These are phyloP conservation scores for Drosophila equinoxialis DNA, from an alignment of 1,140 invertebrate genomes.

Conservation along the genomic window DNA sequence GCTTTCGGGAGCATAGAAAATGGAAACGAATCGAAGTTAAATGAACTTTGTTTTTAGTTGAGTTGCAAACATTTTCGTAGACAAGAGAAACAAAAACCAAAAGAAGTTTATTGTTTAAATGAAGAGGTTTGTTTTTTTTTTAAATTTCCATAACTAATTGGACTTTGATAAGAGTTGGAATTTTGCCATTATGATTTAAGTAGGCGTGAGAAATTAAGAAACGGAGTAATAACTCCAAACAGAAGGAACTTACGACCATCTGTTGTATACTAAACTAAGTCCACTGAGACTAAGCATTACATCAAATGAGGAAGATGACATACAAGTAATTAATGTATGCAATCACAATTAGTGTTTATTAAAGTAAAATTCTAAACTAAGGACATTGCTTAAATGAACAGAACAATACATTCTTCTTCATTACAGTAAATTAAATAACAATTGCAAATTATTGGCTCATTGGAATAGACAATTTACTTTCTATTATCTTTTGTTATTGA, in stretches of 20 bases:
- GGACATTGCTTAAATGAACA: no score
- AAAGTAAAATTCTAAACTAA: no score
- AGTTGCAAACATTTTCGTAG: not conserved
- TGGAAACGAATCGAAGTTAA: conserved; percentile 9
- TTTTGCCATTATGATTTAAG: not conserved
- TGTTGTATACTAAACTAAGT: no score
- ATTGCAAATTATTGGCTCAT: no score
- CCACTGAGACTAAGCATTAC: no score
- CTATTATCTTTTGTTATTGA: no score
- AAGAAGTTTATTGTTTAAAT: not conserved
- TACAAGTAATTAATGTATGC: no score
- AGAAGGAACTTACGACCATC: not conserved
- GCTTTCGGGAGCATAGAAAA: conserved; percentile 21
- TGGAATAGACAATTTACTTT: no score
- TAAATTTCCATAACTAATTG: not conserved
- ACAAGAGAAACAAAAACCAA: not conserved
- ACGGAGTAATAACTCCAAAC: conserved; percentile 31
- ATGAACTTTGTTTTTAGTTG: conserved; percentile 2
- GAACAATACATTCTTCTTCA: no score
- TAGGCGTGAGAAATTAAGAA: not conserved
- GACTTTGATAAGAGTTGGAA: not conserved
- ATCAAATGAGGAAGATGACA: no score
- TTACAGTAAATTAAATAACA: no score
- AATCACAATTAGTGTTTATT: no score
- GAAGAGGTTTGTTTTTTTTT: not conserved